Evolutionary conservation across 2,797 vertebrate genomes (phyloP).

Genomic region (Hemibagrus guttatus): DNA sequence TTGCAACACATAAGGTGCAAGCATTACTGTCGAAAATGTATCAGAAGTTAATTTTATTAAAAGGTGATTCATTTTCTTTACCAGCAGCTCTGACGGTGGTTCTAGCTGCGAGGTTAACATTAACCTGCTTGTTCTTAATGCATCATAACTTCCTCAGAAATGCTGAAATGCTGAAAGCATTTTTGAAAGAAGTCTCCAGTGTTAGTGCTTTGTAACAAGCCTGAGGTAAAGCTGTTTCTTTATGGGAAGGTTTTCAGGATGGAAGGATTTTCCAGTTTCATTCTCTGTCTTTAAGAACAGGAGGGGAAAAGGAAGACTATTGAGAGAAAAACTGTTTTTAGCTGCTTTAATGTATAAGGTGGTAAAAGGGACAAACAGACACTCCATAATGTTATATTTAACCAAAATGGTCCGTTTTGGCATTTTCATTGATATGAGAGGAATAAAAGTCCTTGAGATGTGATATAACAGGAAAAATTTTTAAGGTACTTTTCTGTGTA

Average conservation of each 20-base stretch:
- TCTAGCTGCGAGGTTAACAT: background rate
- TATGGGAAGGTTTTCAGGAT: background rate
- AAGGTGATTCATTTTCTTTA: background rate
- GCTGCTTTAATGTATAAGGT: background rate
- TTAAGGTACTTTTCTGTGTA: background rate
- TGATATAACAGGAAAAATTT: background rate
- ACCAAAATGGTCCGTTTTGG: background rate
- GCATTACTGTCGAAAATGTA: conserved; percentile 4
- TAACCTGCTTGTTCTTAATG: background rate
- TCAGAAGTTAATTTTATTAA: background rate
- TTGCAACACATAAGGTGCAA: conserved; percentile 24
- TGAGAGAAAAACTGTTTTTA: background rate
- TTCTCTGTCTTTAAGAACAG: background rate
- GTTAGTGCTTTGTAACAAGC: background rate
- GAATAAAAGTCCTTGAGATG: background rate
- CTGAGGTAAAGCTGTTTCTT: background rate
- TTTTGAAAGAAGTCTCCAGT: background rate
- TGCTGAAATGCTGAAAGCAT: background rate
- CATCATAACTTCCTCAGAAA: background rate
- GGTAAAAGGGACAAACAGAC: background rate
- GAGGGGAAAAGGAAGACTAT: background rate
- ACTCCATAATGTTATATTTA: background rate
- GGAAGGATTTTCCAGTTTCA: background rate
- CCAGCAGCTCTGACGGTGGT: background rate
- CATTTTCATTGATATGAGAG: background rate